Conservation (phyloP, 2,797 vertebrate species). For the Pseudomugil gertrudae region DNA sequence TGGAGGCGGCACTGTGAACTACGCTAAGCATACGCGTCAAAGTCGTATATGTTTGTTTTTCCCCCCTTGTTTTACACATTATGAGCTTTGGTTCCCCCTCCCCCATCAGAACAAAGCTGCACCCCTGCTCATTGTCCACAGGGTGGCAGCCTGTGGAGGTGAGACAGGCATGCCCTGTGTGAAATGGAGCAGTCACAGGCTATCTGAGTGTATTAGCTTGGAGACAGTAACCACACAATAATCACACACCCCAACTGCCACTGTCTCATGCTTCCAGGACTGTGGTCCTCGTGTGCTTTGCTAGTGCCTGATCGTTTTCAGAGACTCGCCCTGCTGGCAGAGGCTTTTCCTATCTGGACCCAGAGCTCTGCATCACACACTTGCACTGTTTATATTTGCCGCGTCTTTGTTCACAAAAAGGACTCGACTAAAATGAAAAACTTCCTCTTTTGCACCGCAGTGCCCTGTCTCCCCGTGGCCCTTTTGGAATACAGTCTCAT, state of each 20-base stretch:
- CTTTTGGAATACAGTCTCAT: slow-evolving; percentile 65
- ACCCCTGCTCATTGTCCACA: slow-evolving; percentile 69
- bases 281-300: slow-evolving; percentile 13
- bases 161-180: slow-evolving; percentile 64
- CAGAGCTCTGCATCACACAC: slow-evolving; percentile 54
- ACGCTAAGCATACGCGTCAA: slow-evolving; percentile 38
- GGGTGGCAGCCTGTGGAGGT: slow-evolving; percentile 80
- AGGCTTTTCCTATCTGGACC: slow-evolving; percentile 46
- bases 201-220: slow-evolving; percentile 67
- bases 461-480: slow-evolving; percentile 47
- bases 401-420: slow-evolving; percentile 73
- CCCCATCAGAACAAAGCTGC: slow-evolving; percentile 50
- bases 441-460: slow-evolving; percentile 70
- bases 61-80: slow-evolving; percentile 23
- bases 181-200: slow-evolving; percentile 67
- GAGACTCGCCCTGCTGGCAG: slow-evolving; percentile 27
- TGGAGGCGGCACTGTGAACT: slow-evolving; percentile 33
- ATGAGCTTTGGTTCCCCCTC: slow-evolving; percentile 10
- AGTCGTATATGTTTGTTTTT: slow-evolving; percentile 35
- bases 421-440: slow-evolving; percentile 76
- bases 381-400: slow-evolving; percentile 61
- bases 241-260: slow-evolving; percentile 68
- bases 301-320: slow-evolving; percentile 36
- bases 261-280: slow-evolving; percentile 38
- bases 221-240: slow-evolving; percentile 71